Conservation (phyloP, 2,113 vertebrate genomes). For the Sitta europaea region DNA sequence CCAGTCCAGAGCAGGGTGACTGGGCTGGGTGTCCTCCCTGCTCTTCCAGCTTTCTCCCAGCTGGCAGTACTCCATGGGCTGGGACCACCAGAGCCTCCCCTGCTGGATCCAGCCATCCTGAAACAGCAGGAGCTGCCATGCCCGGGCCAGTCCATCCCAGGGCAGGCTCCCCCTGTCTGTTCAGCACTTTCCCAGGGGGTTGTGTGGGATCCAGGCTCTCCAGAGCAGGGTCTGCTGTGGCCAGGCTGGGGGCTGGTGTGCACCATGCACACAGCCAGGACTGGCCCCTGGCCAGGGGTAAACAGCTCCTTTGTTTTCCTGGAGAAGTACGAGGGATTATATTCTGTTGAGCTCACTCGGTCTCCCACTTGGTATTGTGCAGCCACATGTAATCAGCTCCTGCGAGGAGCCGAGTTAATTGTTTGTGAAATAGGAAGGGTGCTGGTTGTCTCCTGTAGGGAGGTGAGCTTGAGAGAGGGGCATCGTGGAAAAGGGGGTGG, state of each 20-base stretch:
- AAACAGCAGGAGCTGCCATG: background rate
- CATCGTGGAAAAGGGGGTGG: background rate
- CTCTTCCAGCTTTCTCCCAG: background rate
- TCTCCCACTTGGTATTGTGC: background rate
- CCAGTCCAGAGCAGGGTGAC: background rate
- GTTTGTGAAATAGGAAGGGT: background rate
- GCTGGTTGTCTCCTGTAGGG: background rate
- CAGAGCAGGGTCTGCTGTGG: background rate
- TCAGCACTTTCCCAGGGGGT: background rate
- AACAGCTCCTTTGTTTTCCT: conserved; percentile 23
- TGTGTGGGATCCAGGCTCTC: background rate
- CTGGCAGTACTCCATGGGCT: rapidly evolving
- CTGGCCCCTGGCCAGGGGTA: background rate
- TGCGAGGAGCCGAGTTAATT: background rate
- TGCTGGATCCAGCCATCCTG: background rate
- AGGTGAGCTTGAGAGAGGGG: background rate
- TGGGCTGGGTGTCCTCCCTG: rapidly evolving
- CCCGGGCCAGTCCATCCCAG: background rate
- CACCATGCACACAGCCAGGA: background rate
- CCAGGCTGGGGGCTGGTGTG: background rate
- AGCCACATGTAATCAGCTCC: background rate
- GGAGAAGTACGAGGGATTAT: background rate
- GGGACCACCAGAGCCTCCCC: background rate
- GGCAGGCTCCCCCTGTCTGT: background rate
- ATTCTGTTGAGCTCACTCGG: background rate